phyloP scores from a whole-genome alignment of 2,888 invertebrate genomes.

The Timema podura region DNA sequence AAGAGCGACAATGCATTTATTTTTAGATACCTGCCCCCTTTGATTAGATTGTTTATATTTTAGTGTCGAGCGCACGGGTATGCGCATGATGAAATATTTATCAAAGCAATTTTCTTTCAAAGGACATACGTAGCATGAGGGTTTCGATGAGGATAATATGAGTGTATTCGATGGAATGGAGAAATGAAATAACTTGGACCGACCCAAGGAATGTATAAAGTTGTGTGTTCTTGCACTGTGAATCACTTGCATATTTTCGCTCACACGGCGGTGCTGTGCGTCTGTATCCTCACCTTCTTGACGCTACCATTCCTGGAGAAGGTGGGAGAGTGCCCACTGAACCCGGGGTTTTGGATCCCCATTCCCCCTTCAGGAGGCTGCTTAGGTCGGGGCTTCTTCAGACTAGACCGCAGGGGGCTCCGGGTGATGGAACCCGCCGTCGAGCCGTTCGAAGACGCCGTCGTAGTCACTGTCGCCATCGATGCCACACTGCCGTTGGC shows the following conservation, averaged over 20 bases:
- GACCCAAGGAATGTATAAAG: too few relatives aligned
- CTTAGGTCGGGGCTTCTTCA: slow-evolving; percentile 73
- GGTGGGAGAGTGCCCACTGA: slow-evolving; percentile 78
- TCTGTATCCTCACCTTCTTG: slow-evolving; percentile 87
- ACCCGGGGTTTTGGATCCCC: slow-evolving; percentile 84
- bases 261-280: slow-evolving; percentile 84
- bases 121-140: too few relatives aligned
- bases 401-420: slow-evolving; percentile 71
- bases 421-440: slow-evolving; percentile 47
- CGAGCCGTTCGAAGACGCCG: slow-evolving; percentile 53
- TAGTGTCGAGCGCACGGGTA: too few relatives aligned
- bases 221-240: too few relatives aligned
- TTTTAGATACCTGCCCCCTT: too few relatives aligned
- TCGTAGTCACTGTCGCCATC: slow-evolving; percentile 28
- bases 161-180: too few relatives aligned
- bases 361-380: slow-evolving; percentile 50
- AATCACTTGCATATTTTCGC: background rate
- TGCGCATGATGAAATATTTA: too few relatives aligned
- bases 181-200: too few relatives aligned
- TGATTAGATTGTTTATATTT: too few relatives aligned
- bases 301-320: slow-evolving; percentile 80
- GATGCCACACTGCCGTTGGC: slow-evolving; percentile 43
- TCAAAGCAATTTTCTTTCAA: too few relatives aligned
- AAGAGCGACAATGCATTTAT: too few relatives aligned
- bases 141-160: too few relatives aligned